Conservation (phyloP, 2,888 invertebrate genomes). For the Drosophila subquinaria region DNA sequence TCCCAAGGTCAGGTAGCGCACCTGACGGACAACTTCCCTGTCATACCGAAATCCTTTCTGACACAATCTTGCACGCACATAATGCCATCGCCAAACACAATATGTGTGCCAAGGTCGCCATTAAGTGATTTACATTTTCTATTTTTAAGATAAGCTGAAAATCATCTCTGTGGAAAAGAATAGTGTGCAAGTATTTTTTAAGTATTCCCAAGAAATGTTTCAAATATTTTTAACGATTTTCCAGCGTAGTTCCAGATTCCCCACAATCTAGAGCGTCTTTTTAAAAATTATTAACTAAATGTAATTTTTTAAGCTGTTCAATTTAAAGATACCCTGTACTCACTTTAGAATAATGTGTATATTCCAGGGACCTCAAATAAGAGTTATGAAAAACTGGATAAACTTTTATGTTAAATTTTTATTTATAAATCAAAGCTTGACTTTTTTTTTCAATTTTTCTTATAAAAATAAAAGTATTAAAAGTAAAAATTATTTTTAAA, state of each 20-base stretch:
- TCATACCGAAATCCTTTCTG: conserved; percentile 22
- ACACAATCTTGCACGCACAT: conserved; percentile 53
- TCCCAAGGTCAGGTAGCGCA: conserved; percentile 69
- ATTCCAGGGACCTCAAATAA: neutral
- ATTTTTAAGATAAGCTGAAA: conserved; percentile 20
- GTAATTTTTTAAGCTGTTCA: neutral
- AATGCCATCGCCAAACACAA: neutral
- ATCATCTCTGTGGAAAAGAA: neutral
- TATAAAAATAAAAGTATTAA: too few species aligned
- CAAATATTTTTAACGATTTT: conserved; percentile 8
- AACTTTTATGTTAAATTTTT: too few species aligned
- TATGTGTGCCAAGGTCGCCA: conserved; percentile 38
- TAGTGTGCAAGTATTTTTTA: neutral
- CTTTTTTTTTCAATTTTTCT: too few species aligned
- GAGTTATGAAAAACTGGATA: too few species aligned
- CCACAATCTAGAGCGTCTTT: neutral
- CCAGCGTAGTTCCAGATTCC: neutral
- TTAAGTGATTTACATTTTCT: conserved; percentile 15
- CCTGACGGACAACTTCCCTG: conserved; percentile 22
- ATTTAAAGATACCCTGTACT: neutral
- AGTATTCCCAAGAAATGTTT: conserved; percentile 5
- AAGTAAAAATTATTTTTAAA: too few species aligned
- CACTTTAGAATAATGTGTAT: neutral
- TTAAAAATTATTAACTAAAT: neutral
- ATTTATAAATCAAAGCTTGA: too few species aligned